Base-by-base conservation (phyloP, 2,888 invertebrate species). In the Dryocosmus kuriphilus region DNA sequence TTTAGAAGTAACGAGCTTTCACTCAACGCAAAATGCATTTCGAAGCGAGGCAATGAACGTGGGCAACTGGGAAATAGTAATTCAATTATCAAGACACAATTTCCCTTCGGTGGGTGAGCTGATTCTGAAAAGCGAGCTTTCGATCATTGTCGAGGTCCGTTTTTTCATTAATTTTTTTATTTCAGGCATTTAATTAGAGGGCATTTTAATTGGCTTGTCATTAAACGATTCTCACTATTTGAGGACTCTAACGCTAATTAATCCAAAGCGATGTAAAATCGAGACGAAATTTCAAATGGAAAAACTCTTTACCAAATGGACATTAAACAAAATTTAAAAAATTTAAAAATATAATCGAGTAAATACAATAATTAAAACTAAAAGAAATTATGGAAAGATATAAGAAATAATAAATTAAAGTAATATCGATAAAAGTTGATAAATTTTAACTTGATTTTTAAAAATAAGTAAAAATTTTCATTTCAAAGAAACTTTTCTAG, bases 21-120 rank as follows among this genome's bases (percentile, higher is more conserved):
- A 63, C 60, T 24, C 6, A 19, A 24, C 27, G 61, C 24, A 78
- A 81, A 81, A 79, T 77, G 61, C 76, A 74, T 75, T 75, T 74
- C 60, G 30, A n/a, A 16, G 41, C 32, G 73, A 46, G 77, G 75
- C 75, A 41, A 60, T 57, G 57, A 22, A 60, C 6, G 57, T 27
- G 35, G 57, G 38, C 11, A 55, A 55, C 77, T 62, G 76, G 62
- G 57, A 32, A 60, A 76, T 60, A 46, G 74, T 78, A 78, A 79
- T 81, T 81, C 76, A 81, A 81, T 81, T 81, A 81, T 77, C 67
- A 74, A 63, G 75, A 55, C 55, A 51, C 73, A 74, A 78, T 79
- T 74, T 71, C 65, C 46, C 46, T 55, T 32, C 62, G 32, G n/a
- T 61, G 65, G 16, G 22, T 65, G 65, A 38, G 27, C 30, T 46